phyloP scores from a whole-genome alignment of 2,888 invertebrate genomes.

The Micropterix aruncella region DNA sequence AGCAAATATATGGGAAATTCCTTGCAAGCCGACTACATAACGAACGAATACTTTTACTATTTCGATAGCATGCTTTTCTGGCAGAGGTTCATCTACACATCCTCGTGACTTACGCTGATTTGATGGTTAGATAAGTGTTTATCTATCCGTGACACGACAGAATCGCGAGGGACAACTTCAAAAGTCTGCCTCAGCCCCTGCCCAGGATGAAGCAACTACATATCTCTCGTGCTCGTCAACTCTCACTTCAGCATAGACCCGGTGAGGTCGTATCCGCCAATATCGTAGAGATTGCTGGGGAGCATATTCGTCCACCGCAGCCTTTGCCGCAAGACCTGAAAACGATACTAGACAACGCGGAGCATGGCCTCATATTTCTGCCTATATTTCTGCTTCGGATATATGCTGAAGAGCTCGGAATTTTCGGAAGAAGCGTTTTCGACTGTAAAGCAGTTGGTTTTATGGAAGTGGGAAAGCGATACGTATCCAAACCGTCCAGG shows the following conservation, averaged over 20 bases:
- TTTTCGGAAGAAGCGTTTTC: slow-evolving; percentile 25
- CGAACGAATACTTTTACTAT: slow-evolving; percentile 22
- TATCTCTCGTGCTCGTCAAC: slow-evolving; percentile 30
- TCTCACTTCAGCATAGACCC: slow-evolving; percentile 34
- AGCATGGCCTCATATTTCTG: slow-evolving; percentile 23
- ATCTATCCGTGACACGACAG: slow-evolving; percentile 1
- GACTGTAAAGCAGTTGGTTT: slow-evolving; percentile 30
- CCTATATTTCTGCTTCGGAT: slow-evolving; percentile 30
- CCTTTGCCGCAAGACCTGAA: slow-evolving; percentile 22
- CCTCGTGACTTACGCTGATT: slow-evolving; percentile 7
- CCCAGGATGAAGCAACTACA: slow-evolving; percentile 27
- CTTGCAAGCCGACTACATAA: slow-evolving; percentile 29
- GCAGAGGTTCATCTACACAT: slow-evolving; percentile 25
- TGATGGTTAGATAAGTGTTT: background rate
- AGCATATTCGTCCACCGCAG: slow-evolving; percentile 32
- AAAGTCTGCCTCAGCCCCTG: slow-evolving; percentile 21
- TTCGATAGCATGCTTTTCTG: slow-evolving; percentile 26
- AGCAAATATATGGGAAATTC: slow-evolving; percentile 30
- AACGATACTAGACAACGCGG: slow-evolving; percentile 20
- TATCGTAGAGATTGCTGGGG: slow-evolving; percentile 41
- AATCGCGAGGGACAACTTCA: slow-evolving; percentile 24
- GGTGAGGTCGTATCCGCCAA: slow-evolving; percentile 35
- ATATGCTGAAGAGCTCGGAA: slow-evolving; percentile 21
- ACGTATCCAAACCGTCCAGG: slow-evolving; percentile 22
- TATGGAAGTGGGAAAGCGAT: slow-evolving; percentile 42